Conservation (phyloP, 1,140 invertebrate species). For the Bilobella aurantiaca region DNA sequence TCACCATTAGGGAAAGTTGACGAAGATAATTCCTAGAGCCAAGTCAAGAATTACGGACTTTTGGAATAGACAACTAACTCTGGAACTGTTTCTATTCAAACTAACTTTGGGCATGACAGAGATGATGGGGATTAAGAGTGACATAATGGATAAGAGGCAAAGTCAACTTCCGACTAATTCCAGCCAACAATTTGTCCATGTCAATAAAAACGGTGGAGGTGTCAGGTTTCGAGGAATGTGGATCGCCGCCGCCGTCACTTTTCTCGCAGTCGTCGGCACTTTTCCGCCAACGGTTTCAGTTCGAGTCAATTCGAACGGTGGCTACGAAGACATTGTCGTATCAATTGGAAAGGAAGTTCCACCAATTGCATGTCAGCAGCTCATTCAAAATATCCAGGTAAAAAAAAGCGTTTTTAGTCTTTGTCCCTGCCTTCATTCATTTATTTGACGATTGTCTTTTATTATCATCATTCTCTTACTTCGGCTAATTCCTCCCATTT, state of each 20-base stretch:
- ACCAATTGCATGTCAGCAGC: conserved; percentile 34
- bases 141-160: conserved; percentile 7
- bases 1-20: not conserved
- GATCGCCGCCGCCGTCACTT: no score
- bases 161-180: not conserved
- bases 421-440: not conserved
- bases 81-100: not conserved
- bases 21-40: no score
- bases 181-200: not conserved
- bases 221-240: no score
- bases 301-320: conserved; percentile 28
- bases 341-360: conserved; percentile 34
- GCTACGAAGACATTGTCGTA: conserved; percentile 34
- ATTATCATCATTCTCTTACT: no score
- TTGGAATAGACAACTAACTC: no score
- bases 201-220: not conserved
- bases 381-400: conserved; percentile 35
- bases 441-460: no score
- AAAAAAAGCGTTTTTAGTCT: not conserved
- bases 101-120: not conserved
- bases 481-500: no score
- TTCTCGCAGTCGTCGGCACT: no score
- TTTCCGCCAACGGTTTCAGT: not conserved
- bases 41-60: no score
- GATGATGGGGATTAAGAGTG: not conserved